Conservation (phyloP, 2,113 vertebrate genomes). For the Salvelinus sp. region DNA sequence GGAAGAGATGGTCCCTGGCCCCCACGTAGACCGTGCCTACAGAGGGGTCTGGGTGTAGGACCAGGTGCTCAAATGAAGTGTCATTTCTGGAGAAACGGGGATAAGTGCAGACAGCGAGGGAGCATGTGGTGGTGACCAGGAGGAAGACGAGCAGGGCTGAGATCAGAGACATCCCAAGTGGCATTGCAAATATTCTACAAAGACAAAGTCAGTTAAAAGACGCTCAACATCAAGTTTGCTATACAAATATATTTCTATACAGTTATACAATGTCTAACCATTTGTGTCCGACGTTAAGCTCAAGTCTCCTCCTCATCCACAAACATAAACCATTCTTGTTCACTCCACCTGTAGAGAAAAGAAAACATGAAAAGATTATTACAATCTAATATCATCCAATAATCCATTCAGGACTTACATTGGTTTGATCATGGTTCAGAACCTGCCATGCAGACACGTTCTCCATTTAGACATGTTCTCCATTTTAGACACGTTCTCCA, state of each 20-base stretch:
- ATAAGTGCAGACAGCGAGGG: conserved; percentile 63
- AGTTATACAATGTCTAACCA: conserved; percentile 34
- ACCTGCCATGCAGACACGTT: conserved; percentile 3
- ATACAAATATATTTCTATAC: neutral
- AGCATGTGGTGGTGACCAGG: conserved; percentile 33
- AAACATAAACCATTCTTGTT: conserved; percentile 41
- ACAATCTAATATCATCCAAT: neutral
- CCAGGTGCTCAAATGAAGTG: conserved; percentile 88
- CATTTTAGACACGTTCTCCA: too few relatives aligned
- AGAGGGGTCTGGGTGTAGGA: conserved; percentile 83
- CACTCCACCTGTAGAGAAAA: conserved; percentile 12
- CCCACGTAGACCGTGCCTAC: conserved; percentile 88
- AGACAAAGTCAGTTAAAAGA: conserved; percentile 2
- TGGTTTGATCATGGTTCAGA: neutral
- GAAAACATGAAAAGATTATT: conserved; percentile 11
- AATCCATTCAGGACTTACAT: too few relatives aligned
- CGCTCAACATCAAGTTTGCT: neutral
- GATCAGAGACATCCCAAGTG: conserved; percentile 80
- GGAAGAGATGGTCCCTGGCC: conserved; percentile 89
- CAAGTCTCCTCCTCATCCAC: conserved; percentile 42
- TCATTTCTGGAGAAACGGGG: conserved; percentile 79
- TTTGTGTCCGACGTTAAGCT: conserved; percentile 43
- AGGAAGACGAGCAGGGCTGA: conserved; percentile 74
- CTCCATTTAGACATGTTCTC: neutral
- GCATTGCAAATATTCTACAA: conserved; percentile 87